These are phyloP conservation scores for Myodes glareolus DNA, from an alignment of 2,113 vertebrate genomes.

Conservation along the genomic window DNA sequence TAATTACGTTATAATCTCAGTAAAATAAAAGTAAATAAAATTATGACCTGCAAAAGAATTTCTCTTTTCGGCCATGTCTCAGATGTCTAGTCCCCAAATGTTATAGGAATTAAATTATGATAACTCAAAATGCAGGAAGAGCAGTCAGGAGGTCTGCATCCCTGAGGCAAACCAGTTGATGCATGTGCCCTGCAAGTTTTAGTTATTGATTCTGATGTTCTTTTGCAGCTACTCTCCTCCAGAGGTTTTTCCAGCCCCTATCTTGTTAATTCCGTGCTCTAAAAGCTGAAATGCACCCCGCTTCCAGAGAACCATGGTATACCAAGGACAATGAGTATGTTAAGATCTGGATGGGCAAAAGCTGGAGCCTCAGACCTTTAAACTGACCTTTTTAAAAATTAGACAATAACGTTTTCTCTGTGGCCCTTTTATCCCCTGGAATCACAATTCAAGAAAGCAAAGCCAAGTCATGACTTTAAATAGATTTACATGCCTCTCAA, in stretches of 20 bases:
- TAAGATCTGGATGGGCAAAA: conserved; percentile 47
- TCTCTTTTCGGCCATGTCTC: conserved; percentile 66
- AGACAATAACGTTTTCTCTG: conserved; percentile 21
- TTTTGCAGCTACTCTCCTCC: conserved; percentile 47
- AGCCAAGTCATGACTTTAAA: background rate
- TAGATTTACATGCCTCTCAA: conserved; percentile 7
- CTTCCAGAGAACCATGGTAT: conserved; percentile 56
- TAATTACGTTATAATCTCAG: background rate
- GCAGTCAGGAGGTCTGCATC: conserved; percentile 60
- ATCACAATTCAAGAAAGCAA: conserved; percentile 26
- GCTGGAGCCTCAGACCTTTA: background rate
- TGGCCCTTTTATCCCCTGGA: background rate
- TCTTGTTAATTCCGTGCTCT: conserved; percentile 57
- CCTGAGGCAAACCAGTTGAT: conserved; percentile 34
- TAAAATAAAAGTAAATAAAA: background rate
- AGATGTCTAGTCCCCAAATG: conserved; percentile 73
- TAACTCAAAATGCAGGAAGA: conserved; percentile 72
- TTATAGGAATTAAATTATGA: conserved; percentile 66
- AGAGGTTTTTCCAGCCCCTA: conserved; percentile 31
- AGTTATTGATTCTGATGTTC: conserved; percentile 55
- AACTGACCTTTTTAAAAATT: conserved; percentile 29
- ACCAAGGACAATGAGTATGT: conserved; percentile 31
- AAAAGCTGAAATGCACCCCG: conserved; percentile 58
- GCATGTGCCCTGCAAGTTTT: conserved; percentile 34
- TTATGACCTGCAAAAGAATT: background rate